Evolutionary conservation across 1,140 invertebrate genomes (phyloP).

Genomic region (Heliconius melpomene): DNA sequence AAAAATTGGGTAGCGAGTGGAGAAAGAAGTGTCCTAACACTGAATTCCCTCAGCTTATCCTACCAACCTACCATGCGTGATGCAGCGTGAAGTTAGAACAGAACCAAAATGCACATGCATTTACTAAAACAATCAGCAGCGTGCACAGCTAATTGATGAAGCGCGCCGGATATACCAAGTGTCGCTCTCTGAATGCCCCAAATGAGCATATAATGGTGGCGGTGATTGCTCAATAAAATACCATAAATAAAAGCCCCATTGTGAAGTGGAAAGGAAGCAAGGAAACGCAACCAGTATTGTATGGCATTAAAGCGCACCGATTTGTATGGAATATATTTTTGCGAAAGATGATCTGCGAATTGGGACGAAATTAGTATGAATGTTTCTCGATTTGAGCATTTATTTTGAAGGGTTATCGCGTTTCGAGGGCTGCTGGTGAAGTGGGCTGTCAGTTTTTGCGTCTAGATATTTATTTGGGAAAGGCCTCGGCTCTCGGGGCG

Average conservation of each 20-base stretch:
- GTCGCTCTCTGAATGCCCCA: slow-evolving; percentile 55
- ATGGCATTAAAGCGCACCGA: slow-evolving; percentile 55
- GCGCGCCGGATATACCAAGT: slow-evolving; percentile 55
- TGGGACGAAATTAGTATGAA: slow-evolving; percentile 59
- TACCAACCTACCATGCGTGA: neutral
- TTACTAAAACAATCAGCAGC: slow-evolving; percentile 2
- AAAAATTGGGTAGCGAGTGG: neutral
- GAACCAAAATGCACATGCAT: neutral
- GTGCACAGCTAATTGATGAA: slow-evolving; percentile 51
- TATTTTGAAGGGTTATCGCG: slow-evolving; percentile 49
- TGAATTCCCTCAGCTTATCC: neutral
- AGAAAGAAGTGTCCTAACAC: neutral
- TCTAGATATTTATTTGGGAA: slow-evolving; percentile 9
- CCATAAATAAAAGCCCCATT: slow-evolving; percentile 54
- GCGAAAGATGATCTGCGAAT: slow-evolving; percentile 63
- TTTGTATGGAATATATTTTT: slow-evolving; percentile 51
- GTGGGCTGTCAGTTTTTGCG: slow-evolving; percentile 38
- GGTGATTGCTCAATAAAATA: slow-evolving; percentile 53
- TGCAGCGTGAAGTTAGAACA: neutral
- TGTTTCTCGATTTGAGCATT: slow-evolving; percentile 46
- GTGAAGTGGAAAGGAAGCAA: slow-evolving; percentile 52
- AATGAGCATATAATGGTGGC: slow-evolving; percentile 63
- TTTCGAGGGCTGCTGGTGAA: slow-evolving; percentile 42
- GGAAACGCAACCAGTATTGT: slow-evolving; percentile 48
- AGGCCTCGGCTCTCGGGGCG: neutral